Conservation (phyloP, 2,888 invertebrate genomes). For the Tribolium freemani region DNA sequence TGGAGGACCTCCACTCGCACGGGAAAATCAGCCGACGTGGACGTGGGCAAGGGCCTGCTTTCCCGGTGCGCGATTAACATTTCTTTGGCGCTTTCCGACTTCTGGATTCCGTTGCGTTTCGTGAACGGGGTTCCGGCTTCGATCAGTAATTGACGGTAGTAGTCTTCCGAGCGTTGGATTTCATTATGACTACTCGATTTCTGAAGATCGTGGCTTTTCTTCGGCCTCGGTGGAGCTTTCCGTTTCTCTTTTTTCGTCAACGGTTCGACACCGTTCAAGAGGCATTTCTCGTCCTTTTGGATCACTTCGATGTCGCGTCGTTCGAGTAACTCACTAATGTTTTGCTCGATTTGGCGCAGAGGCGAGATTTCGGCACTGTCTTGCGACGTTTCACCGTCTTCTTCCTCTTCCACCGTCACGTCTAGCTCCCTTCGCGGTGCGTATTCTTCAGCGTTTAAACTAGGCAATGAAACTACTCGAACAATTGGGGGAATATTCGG, state of each 20-base stretch:
- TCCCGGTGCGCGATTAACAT: conserved; percentile 74
- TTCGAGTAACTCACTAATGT: conserved; percentile 78
- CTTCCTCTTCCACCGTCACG: conserved; percentile 81
- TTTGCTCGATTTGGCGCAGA: conserved; percentile 79
- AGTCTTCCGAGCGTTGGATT: conserved; percentile 69
- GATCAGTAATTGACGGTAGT: conserved; percentile 64
- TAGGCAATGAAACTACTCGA: conserved; percentile 78
- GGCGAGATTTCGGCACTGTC: conserved; percentile 77
- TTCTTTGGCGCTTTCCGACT: conserved; percentile 82
- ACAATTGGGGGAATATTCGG: conserved; percentile 75
- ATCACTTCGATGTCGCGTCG: conserved; percentile 64
- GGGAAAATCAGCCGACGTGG: conserved; percentile 72
- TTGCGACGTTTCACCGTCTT: conserved; percentile 74
- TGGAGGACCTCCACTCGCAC: conserved; percentile 78
- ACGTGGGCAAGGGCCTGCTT: conserved; percentile 60
- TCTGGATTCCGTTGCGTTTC: conserved; percentile 78
- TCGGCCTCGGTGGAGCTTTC: conserved; percentile 58
- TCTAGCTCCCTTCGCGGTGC: conserved; percentile 77
- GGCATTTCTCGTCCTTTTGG: conserved; percentile 60
- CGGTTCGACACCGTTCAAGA: conserved; percentile 67
- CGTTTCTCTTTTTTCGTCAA: conserved; percentile 68
- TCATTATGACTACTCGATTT: conserved; percentile 76
- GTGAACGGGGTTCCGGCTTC: conserved; percentile 71
- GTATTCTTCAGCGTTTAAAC: conserved; percentile 73
- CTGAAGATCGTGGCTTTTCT: conserved; percentile 72